phyloP scores from a whole-genome alignment of 1,140 invertebrate species.

The Hirudo medicinalis region DNA sequence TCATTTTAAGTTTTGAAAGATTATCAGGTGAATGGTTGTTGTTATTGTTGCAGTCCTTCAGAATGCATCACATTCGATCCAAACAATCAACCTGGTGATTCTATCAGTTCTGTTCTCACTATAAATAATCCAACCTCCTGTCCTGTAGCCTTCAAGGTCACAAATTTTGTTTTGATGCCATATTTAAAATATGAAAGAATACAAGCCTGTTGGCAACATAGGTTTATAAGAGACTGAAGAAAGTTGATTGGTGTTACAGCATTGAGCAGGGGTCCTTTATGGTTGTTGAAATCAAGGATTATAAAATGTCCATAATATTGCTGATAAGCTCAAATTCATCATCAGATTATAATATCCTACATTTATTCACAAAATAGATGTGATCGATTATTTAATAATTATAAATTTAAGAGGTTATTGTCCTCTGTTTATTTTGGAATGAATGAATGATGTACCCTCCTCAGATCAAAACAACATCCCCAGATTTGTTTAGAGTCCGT shows the following conservation, averaged over 20 bases:
- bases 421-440: too few species aligned
- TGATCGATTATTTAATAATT: not conserved
- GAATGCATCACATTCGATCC: not conserved
- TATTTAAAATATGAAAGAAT: conserved; percentile 32
- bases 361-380: too few species aligned
- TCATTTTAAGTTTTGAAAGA: too few species aligned
- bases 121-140: not conserved
- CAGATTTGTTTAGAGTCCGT: conserved; percentile 76
- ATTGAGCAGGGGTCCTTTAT: conserved; percentile 52
- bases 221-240: conserved; percentile 28
- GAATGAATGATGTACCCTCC: conserved; percentile 29
- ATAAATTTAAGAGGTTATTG: not conserved
- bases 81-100: not conserved
- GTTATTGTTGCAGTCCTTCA: not conserved
- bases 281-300: too few species aligned
- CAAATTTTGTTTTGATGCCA: conserved; percentile 27
- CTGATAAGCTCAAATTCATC: too few species aligned
- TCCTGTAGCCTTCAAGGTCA: conserved; percentile 6
- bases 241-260: conserved; percentile 41
- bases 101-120: not conserved
- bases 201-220: too few species aligned
- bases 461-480: conserved; percentile 63
- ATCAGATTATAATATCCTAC: too few species aligned
- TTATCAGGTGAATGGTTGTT: too few species aligned
- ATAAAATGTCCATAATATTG: too few species aligned